Conservation (phyloP, 53 echinoderm and acorn worm genomes). For the Antedon mediterranea region DNA sequence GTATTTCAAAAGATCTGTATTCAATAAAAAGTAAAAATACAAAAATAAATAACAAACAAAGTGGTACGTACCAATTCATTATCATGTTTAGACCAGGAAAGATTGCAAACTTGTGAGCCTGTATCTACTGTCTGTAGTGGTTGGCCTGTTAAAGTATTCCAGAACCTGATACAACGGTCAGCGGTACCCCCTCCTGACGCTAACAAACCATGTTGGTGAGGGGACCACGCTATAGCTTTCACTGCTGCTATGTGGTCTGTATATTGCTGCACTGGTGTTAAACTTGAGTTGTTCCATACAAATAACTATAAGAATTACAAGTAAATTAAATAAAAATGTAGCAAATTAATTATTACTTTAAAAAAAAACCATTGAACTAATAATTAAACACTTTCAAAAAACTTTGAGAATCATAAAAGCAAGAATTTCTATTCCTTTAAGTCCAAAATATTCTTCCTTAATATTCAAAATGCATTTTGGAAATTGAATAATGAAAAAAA, state of each 20-base stretch:
- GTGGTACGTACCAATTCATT: constrained; percentile 86
- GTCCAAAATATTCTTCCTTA: too few relatives aligned
- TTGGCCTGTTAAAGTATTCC: constrained; percentile 83
- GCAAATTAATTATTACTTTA: too few relatives aligned
- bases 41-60: too few relatives aligned
- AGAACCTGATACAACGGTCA: constrained; percentile 86
- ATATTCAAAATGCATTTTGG: too few relatives aligned
- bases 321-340: too few relatives aligned
- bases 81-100: constrained; percentile 97
- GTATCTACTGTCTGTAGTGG: constrained; percentile 90
- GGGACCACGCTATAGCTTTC: constrained; percentile 98
- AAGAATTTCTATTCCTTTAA: too few relatives aligned
- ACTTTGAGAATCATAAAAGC: too few relatives aligned
- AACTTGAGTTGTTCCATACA: constrained; percentile 95
- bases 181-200: constrained; percentile 96
- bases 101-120: constrained; percentile 95
- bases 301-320: constrained; percentile 39
- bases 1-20: too few relatives aligned
- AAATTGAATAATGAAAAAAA: too few relatives aligned
- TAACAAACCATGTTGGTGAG: constrained; percentile 89
- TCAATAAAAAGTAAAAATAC: too few relatives aligned
- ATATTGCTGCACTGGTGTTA: constrained; percentile 76
- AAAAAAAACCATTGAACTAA: too few relatives aligned
- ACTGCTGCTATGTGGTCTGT: constrained; percentile 88
- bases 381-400: too few relatives aligned